These are phyloP conservation scores for Drosophila subpulchrella DNA, from an alignment of 1,140 invertebrate species.

Conservation along the genomic window DNA sequence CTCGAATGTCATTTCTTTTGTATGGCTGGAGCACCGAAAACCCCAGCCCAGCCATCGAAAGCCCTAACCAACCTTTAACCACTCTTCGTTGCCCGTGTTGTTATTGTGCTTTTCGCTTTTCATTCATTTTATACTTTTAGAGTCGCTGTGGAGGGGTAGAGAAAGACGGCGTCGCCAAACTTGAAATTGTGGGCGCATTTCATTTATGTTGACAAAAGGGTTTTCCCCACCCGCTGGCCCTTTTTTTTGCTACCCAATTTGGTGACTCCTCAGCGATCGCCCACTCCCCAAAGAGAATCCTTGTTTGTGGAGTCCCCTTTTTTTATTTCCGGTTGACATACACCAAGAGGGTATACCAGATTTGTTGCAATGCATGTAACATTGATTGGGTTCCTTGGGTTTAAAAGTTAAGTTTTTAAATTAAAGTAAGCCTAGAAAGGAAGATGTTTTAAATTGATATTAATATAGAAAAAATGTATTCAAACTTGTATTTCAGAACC, in stretches of 20 bases:
- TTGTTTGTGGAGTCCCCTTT: constrained; percentile 21
- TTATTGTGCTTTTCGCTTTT: constrained; percentile 70
- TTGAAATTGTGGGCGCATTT: constrained; percentile 80
- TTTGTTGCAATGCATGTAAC: not conserved
- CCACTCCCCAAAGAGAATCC: constrained; percentile 11
- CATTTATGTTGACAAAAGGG: constrained; percentile 81
- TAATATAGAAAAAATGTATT: no score
- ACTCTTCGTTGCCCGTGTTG: constrained; percentile 46
- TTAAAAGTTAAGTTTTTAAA: no score
- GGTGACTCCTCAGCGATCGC: constrained; percentile 32
- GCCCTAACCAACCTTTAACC: constrained; percentile 44
- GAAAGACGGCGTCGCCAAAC: constrained; percentile 56
- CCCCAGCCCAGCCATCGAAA: constrained; percentile 5
- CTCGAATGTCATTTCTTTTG: constrained; percentile 80
- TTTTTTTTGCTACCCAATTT: constrained; percentile 68
- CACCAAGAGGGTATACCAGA: not conserved
- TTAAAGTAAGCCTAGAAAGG: no score
- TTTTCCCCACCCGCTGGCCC: constrained; percentile 32
- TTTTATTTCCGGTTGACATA: constrained; percentile 1
- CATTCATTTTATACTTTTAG: constrained; percentile 76
- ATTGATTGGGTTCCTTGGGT: no score
- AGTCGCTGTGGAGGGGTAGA: constrained; percentile 13
- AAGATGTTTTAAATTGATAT: no score
- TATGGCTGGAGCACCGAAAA: constrained; percentile 33
- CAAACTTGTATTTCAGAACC: no score